Evolutionary conservation across 2,797 vertebrate species (phyloP).

Genomic region (Cyclopterus lumpus): DNA sequence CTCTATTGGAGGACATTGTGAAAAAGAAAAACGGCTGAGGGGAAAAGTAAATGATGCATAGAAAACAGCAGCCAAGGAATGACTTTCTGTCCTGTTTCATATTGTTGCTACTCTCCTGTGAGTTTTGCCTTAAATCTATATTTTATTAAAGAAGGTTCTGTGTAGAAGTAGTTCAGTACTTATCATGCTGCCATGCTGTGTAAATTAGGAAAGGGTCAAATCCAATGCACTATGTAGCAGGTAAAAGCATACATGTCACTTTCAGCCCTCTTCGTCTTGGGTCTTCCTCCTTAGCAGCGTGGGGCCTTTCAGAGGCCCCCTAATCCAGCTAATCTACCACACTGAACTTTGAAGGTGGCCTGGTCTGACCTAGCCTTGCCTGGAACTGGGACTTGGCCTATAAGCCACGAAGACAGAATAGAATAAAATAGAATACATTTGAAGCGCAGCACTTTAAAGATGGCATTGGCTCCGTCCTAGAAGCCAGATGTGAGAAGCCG

Average conservation of each 20-base stretch:
- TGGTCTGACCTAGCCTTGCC: conserved; percentile 77
- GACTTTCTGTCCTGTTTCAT: background rate
- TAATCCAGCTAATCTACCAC: conserved; percentile 97
- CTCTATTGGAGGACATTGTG: conserved; percentile 7
- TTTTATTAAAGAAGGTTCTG: conserved; percentile 16
- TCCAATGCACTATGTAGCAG: conserved; percentile 66
- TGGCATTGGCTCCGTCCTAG: conserved; percentile 24
- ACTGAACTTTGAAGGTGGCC: conserved; percentile 94
- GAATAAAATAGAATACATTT: conserved; percentile 39
- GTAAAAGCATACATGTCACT: conserved; percentile 86
- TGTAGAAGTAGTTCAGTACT: conserved; percentile 4
- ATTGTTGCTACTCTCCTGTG: conserved; percentile 14
- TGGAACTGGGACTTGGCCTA: conserved; percentile 67
- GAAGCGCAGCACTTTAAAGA: conserved; percentile 36
- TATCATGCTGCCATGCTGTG: conserved; percentile 31
- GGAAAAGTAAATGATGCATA: conserved; percentile 42
- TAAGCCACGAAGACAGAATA: conserved; percentile 48
- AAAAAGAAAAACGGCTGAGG: conserved; percentile 1
- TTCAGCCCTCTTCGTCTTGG: conserved; percentile 86
- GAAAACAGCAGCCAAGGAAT: conserved; percentile 17
- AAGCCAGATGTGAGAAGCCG: conserved; percentile 50
- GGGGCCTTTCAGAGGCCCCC: conserved; percentile 90
- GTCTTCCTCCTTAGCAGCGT: conserved; percentile 92
- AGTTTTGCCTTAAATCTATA: background rate
- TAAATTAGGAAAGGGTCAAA: conserved; percentile 31